Evolutionary conservation across 2,797 vertebrate species (phyloP).

Genomic region (Neosilurus hyrtlii): DNA sequence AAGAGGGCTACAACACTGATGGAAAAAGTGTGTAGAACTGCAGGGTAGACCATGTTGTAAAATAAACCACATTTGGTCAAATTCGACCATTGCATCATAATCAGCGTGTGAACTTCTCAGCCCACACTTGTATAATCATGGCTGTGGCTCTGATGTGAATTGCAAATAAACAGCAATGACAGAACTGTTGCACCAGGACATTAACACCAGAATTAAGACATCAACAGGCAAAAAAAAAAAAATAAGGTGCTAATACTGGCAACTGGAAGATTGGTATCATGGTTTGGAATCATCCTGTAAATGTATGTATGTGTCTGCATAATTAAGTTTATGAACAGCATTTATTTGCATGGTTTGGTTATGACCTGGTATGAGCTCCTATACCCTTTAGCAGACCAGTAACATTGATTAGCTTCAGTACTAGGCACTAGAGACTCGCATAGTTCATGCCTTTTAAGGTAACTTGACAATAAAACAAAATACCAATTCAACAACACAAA

Average conservation of each 20-base stretch:
- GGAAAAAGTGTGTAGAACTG: too few species aligned
- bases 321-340: constrained; percentile 23
- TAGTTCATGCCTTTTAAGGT: not conserved
- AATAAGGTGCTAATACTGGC: constrained; percentile 32
- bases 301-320: constrained; percentile 24
- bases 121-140: not conserved
- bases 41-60: too few species aligned
- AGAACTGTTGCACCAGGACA: constrained; percentile 19
- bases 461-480: not conserved
- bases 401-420: not conserved
- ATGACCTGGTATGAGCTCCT: not conserved
- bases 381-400: constrained; percentile 31
- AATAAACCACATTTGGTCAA: too few species aligned
- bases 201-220: constrained; percentile 28
- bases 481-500: not conserved
- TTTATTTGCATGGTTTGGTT: not conserved
- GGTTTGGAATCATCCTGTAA: constrained; percentile 1
- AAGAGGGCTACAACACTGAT: too few species aligned
- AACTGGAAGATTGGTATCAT: constrained; percentile 23
- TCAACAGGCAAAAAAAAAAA: constrained; percentile 1
- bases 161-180: not conserved
- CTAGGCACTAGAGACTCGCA: not conserved
- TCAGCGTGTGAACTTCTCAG: too few species aligned
- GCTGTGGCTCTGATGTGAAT: not conserved
- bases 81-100: too few species aligned